Evolutionary conservation across 1,140 invertebrate species (phyloP).

Genomic region (Zaprionus kolodkinae): DNA sequence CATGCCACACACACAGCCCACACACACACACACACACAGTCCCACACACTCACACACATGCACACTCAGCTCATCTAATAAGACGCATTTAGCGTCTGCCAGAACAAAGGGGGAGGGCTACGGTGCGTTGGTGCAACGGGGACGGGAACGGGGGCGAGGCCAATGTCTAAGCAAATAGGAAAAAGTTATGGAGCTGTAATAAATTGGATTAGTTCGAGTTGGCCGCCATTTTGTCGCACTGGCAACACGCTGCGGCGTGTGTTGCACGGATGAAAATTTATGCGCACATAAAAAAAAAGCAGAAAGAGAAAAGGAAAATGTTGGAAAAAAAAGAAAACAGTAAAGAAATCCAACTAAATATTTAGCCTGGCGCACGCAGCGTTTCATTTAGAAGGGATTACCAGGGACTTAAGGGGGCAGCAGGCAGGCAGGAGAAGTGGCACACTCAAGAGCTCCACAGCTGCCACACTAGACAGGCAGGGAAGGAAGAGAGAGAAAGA

Average conservation of each 20-base stretch:
- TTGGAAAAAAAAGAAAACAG: slow-evolving; percentile 14
- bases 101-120: slow-evolving; percentile 32
- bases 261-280: slow-evolving; percentile 49
- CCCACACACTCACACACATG: slow-evolving; percentile 13
- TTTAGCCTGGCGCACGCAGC: slow-evolving; percentile 52
- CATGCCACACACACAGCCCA: slow-evolving; percentile 69
- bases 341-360: slow-evolving; percentile 55
- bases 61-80: slow-evolving; percentile 69
- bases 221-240: slow-evolving; percentile 74
- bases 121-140: background rate
- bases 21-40: slow-evolving; percentile 26
- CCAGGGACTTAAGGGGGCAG: slow-evolving; percentile 17
- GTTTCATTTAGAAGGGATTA: slow-evolving; percentile 76
- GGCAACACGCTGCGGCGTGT: slow-evolving; percentile 37
- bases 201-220: slow-evolving; percentile 84
- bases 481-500: no score
- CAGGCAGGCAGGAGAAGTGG: background rate
- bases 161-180: slow-evolving; percentile 68
- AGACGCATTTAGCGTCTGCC: slow-evolving; percentile 80
- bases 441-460: slow-evolving; percentile 60
- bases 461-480: slow-evolving; percentile 6
- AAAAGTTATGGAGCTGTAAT: slow-evolving; percentile 84
- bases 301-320: background rate
- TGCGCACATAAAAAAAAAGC: slow-evolving; percentile 43
- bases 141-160: slow-evolving; percentile 1